These are phyloP conservation scores for Aurelia sp. DNA, from an alignment of 30 jellyfish, hydroid and myxozoan genomes.

Conservation along the genomic window DNA sequence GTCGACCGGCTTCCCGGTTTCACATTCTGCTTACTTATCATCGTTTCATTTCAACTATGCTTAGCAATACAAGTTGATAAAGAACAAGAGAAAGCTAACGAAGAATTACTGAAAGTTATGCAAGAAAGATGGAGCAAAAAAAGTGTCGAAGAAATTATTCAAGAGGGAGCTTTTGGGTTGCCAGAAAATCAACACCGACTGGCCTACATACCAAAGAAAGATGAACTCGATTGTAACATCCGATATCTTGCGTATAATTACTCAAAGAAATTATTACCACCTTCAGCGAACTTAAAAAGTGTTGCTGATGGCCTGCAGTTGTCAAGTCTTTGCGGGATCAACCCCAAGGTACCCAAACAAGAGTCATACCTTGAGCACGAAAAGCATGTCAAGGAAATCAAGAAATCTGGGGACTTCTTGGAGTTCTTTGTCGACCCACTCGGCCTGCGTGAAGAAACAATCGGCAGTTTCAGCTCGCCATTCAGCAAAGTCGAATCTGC, in stretches of 20 bases:
- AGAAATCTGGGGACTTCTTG: background rate
- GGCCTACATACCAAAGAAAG: constrained; percentile 24
- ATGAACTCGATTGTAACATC: constrained; percentile 83
- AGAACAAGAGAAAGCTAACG: constrained; percentile 11
- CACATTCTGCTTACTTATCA: background rate
- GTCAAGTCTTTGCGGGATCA: constrained; percentile 68
- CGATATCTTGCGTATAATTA: constrained; percentile 83
- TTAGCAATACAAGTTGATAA: background rate
- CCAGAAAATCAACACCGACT: constrained; percentile 47
- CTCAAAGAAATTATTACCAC: constrained; percentile 61
- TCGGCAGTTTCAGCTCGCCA: constrained; percentile 75
- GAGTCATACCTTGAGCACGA: constrained; percentile 50
- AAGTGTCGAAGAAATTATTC: constrained; percentile 33
- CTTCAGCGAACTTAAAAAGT: constrained; percentile 71
- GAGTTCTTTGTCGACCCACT: constrained; percentile 82
- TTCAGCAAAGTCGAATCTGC: constrained; percentile 79
- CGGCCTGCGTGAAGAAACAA: background rate
- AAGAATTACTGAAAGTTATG: constrained; percentile 26
- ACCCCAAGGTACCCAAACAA: constrained; percentile 27
- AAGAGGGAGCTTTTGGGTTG: constrained; percentile 62
- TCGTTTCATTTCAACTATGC: constrained; percentile 26
- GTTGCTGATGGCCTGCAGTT: constrained; percentile 89
- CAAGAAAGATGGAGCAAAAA: constrained; percentile 14
- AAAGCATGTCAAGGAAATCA: constrained; percentile 10
- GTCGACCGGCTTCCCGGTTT: background rate